Evolutionary conservation across 2,797 vertebrate species (phyloP).

Genomic region (Simalia tracyae): DNA sequence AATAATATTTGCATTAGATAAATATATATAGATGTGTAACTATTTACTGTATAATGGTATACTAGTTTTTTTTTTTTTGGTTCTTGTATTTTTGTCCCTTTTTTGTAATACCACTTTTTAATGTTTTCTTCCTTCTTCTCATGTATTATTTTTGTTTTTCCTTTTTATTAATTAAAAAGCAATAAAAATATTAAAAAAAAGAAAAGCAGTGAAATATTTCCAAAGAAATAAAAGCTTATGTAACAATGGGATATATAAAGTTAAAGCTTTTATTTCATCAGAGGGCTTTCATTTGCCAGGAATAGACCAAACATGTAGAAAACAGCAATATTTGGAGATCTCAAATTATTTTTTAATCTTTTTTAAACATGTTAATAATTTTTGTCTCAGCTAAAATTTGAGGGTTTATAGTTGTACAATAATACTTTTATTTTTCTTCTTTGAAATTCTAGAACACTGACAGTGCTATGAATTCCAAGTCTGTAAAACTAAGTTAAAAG

Average conservation of each 20-base stretch:
- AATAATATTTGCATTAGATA: no score
- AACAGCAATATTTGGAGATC: background rate
- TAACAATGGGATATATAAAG: background rate
- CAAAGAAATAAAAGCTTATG: constrained; percentile 19
- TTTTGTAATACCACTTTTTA: no score
- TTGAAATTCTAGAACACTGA: background rate
- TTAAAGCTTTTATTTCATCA: constrained; percentile 29
- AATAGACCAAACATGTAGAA: constrained; percentile 7
- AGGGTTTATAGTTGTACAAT: background rate
- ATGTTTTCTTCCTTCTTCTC: no score
- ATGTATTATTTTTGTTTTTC: no score
- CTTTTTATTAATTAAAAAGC: no score
- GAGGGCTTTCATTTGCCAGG: background rate
- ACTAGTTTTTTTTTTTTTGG: no score
- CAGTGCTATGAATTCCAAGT: background rate
- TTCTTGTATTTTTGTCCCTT: no score
- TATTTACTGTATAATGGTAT: no score
- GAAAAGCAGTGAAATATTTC: background rate
- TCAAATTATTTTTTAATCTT: background rate
- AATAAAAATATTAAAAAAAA: background rate
- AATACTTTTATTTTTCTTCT: background rate
- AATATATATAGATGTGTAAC: no score
- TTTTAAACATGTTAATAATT: background rate
- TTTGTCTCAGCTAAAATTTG: background rate
- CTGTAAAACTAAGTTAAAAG: background rate